phyloP scores from a whole-genome alignment of 2,888 invertebrate species.

The Anagyrus pseudococci region DNA sequence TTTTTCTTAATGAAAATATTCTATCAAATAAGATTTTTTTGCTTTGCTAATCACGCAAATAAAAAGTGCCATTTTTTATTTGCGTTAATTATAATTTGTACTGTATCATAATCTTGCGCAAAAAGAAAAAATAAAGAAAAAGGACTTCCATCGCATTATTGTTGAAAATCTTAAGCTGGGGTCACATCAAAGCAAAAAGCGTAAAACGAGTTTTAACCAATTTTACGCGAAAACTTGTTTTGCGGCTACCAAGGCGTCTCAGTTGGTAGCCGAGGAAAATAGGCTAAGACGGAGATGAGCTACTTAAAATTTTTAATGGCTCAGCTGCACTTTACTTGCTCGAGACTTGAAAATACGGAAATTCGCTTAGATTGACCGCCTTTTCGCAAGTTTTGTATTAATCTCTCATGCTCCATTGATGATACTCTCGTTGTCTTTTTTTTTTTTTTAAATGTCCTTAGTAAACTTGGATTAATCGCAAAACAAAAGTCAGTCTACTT shows the following conservation, averaged over 20 bases:
- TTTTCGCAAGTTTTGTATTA: neutral
- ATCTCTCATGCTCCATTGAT: conserved; percentile 7
- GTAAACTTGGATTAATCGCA: no score
- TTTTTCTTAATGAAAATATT: no score
- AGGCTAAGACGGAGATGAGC: conserved; percentile 16
- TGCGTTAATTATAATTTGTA: no score
- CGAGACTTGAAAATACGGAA: conserved; percentile 23
- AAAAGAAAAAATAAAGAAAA: no score
- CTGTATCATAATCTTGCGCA: no score
- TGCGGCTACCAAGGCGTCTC: neutral
- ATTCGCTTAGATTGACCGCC: conserved; percentile 15
- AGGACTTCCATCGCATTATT: no score
- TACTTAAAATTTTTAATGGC: conserved; percentile 30
- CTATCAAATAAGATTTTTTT: no score
- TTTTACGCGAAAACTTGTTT: conserved; percentile 29
- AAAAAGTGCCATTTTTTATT: no score
- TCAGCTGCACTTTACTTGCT: conserved; percentile 15
- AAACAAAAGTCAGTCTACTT: no score
- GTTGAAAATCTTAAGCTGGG: no score
- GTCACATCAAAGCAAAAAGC: neutral
- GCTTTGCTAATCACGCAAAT: no score
- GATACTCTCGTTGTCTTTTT: neutral
- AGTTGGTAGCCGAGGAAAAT: conserved; percentile 4
- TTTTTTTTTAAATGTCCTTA: no score
- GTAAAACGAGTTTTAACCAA: conserved; percentile 8